These are phyloP conservation scores for Chelon auratus DNA, from an alignment of 2,797 vertebrate species.

Conservation along the genomic window DNA sequence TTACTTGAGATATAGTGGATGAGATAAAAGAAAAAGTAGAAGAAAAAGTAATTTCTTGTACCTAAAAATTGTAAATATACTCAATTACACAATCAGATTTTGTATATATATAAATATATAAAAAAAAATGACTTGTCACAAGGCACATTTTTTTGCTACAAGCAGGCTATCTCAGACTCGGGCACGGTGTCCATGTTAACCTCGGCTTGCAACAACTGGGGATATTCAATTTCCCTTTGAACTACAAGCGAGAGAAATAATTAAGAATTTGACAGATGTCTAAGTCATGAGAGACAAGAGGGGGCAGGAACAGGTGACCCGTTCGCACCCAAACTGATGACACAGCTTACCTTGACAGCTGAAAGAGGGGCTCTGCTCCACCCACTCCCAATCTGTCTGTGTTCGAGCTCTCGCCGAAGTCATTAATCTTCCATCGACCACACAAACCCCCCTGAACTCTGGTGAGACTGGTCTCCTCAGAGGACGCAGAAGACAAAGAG, in stretches of 20 bases:
- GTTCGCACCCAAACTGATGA: conserved; percentile 69
- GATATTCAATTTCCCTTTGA: conserved; percentile 69
- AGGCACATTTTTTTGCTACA: conserved; percentile 1
- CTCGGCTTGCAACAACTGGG: conserved; percentile 38
- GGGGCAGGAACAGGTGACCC: conserved; percentile 71
- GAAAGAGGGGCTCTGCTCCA: conserved; percentile 71
- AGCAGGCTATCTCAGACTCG: conserved; percentile 36
- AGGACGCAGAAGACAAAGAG: conserved; percentile 20
- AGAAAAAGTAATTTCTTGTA: no score
- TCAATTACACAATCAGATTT: no score
- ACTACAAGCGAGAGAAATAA: conserved; percentile 70
- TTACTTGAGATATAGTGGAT: no score
- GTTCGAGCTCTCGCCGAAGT: conserved; percentile 61
- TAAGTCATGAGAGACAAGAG: conserved; percentile 60
- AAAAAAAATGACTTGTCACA: no score
- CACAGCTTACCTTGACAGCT: conserved; percentile 75
- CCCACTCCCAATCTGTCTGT: conserved; percentile 77
- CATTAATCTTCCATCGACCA: conserved; percentile 70
- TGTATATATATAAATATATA: no score
- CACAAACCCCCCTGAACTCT: conserved; percentile 51
- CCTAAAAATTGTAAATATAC: no score
- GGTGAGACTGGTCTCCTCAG: conserved; percentile 23
- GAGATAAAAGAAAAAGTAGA: no score
- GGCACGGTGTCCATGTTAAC: conserved; percentile 27
- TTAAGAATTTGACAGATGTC: conserved; percentile 78